Base-by-base conservation (phyloP, 2,113 vertebrate species). In the Apodemus speciosus region DNA sequence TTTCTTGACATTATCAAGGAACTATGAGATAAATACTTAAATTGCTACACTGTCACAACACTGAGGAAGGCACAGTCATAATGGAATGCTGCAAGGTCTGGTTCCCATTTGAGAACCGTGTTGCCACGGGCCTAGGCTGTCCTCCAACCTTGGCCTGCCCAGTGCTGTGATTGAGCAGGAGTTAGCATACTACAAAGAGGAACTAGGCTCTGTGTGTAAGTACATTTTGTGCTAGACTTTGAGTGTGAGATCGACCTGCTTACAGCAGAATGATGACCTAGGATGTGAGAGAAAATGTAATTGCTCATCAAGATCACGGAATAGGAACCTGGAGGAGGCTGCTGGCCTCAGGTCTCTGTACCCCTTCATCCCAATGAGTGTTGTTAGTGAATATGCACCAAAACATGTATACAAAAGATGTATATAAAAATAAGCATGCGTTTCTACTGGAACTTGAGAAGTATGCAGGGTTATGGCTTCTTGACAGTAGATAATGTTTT, bases 191-290 rank as follows among this genome's bases (percentile, higher is more conserved):
- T 81, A 32, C 72, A 77, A 88, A 83, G 51, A 88, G 77, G 35
- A 6, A 56, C 23, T 30, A 76, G 27, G 16, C 15, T 83, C 20
- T 77, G 18, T n/a, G 35, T 60, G 91, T 79, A 92, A 83, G 35
- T n/a, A 40, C 66, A 75, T 56, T 94, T 84, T 79, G 83, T 16
- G 53, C 43, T 75, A 85, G 9, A 89, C 72, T 92, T 91, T 94
- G 49, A 92, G 4, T 38, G 69, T 80, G 69, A 89, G 11, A 88
- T 64, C 16, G 64, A 2, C 23, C 76, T 88, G 10, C 62, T 88
- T 75, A 81, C 66, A 94, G 46, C 30, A 88, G 43, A 94, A 38
- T 87, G 13, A 91, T 64, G 3, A 60, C 23, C 60, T 86, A 90
- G 16, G 25, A 51, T 85, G 72, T 4, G 89, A 88, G 66, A 73